Percentiles rank a stretch among this genome's conserved stretches.
Evolutionary conservation across 2,888 invertebrate genomes (phyloP).

Genomic region (Magallana nippona): DNA sequence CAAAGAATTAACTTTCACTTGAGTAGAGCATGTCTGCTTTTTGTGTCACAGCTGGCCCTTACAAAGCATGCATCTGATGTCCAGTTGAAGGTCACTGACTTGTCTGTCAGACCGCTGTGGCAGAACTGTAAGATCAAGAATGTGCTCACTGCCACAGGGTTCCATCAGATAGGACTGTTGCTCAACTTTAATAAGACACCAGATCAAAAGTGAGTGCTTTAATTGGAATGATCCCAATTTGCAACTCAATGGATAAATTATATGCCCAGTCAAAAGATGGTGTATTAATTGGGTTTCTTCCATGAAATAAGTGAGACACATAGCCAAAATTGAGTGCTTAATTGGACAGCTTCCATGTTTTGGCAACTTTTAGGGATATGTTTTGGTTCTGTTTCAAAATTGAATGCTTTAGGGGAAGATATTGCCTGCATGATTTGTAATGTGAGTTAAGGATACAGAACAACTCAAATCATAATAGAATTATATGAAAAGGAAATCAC

Average conservation of each 20-base stretch:
- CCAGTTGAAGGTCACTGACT: slow-evolving; percentile 77
- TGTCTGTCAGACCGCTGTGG: slow-evolving; percentile 76
- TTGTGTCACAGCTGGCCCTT: slow-evolving; percentile 70
- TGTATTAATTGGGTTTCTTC: too few relatives aligned
- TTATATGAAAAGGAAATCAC: too few relatives aligned
- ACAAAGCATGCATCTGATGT: slow-evolving; percentile 77
- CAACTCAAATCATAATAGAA: too few relatives aligned
- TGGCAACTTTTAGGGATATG: too few relatives aligned
- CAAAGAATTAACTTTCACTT: too few relatives aligned
- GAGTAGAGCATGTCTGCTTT: background rate
- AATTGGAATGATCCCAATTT: background rate
- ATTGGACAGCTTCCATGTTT: too few relatives aligned
- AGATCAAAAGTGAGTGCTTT: slow-evolving; percentile 65
- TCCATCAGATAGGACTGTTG: slow-evolving; percentile 75
- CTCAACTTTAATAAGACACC: slow-evolving; percentile 74
- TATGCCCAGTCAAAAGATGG: background rate
- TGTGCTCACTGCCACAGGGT: slow-evolving; percentile 70
- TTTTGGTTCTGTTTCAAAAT: too few relatives aligned
- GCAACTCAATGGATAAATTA: background rate
- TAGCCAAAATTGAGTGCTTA: too few relatives aligned
- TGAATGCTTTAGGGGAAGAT: too few relatives aligned
- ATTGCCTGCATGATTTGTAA: too few relatives aligned
- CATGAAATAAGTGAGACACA: too few relatives aligned
- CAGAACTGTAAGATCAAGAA: slow-evolving; percentile 66
- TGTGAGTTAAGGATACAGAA: too few relatives aligned